phyloP scores from a whole-genome alignment of 2,888 invertebrate species.

The Leptopilina syphax region DNA sequence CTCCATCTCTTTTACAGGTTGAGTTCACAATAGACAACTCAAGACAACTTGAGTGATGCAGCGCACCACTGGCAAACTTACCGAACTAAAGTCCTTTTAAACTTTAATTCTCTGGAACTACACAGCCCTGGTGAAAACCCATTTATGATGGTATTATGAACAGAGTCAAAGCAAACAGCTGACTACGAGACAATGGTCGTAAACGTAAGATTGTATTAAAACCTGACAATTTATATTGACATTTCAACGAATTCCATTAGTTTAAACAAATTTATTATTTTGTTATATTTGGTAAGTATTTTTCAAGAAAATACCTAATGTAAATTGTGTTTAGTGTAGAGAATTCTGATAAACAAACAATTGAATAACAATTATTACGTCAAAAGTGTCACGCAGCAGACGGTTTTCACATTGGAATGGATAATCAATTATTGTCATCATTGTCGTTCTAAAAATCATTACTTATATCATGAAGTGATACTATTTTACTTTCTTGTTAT shows the following conservation, averaged over 20 bases:
- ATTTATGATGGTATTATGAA: neutral
- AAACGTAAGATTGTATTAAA: constrained; percentile 62
- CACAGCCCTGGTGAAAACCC: no score
- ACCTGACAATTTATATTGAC: constrained; percentile 60
- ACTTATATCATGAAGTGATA: neutral
- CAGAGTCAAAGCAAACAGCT: constrained; percentile 50
- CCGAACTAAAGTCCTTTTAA: no score
- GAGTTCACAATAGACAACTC: no score
- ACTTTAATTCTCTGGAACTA: no score
- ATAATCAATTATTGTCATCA: constrained; percentile 55
- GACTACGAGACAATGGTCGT: constrained; percentile 65
- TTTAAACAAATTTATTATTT: constrained; percentile 59
- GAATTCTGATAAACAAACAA: neutral
- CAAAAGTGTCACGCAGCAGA: constrained; percentile 67
- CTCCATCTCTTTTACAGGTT: no score
- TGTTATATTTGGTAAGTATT: constrained; percentile 60
- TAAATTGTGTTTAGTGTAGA: neutral
- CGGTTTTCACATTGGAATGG: constrained; percentile 61
- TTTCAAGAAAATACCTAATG: neutral
- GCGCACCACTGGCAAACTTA: no score
- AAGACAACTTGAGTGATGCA: no score
- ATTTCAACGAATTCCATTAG: constrained; percentile 60
- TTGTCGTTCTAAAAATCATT: constrained; percentile 24
- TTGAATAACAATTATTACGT: constrained; percentile 60
- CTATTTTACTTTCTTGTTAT: neutral